phyloP scores from a whole-genome alignment of 2,797 vertebrate species.

The Aphelocoma californica region DNA sequence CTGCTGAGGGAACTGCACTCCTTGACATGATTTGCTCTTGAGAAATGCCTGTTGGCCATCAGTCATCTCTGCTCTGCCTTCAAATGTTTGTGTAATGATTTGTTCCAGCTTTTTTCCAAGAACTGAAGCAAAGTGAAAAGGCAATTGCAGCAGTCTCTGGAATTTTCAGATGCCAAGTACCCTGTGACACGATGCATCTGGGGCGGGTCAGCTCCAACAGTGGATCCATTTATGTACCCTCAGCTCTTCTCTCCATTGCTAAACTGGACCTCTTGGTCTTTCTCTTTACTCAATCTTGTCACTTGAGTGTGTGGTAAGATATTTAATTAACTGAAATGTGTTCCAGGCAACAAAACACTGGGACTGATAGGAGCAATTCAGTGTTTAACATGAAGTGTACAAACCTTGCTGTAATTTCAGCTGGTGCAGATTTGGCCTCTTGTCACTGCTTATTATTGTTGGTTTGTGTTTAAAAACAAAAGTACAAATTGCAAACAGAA shows the following conservation, averaged over 20 bases:
- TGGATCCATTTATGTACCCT: not conserved
- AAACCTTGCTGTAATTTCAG: not conserved
- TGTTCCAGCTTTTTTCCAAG: conserved; percentile 31
- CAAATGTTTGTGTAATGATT: not conserved
- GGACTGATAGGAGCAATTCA: not conserved
- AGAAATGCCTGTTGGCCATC: not conserved
- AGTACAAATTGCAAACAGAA: not conserved
- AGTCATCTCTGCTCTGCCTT: not conserved
- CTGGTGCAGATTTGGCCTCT: not conserved
- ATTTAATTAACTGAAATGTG: not conserved
- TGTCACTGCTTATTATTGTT: not conserved
- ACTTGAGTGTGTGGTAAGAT: not conserved
- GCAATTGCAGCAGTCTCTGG: not conserved
- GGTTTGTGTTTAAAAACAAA: not conserved
- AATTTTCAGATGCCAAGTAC: not conserved
- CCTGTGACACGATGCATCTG: not conserved
- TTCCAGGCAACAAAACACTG: not conserved
- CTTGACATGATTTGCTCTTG: not conserved
- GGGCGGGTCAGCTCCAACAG: not conserved
- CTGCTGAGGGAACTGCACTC: not conserved
- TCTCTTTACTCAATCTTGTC: not conserved
- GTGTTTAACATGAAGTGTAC: not conserved
- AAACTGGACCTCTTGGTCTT: not conserved
- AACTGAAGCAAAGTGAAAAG: not conserved
- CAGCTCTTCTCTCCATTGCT: not conserved